These are phyloP conservation scores for Acronicta aceris DNA, from an alignment of 2,888 invertebrate genomes.

Conservation along the genomic window DNA sequence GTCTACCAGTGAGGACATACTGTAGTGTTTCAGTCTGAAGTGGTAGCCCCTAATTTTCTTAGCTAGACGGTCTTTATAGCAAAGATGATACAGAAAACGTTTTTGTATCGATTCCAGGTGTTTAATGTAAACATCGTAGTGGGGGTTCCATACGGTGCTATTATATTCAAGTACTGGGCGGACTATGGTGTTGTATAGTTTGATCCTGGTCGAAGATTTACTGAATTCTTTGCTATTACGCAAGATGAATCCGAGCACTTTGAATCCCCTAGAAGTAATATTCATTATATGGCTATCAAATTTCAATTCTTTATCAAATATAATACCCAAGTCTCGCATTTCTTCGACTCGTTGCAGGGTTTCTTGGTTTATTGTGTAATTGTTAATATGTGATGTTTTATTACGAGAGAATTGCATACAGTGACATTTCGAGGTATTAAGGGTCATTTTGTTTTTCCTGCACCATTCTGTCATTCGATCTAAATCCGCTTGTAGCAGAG, in stretches of 20 bases:
- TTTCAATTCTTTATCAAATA: background rate
- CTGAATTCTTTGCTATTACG: background rate
- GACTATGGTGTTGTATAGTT: background rate
- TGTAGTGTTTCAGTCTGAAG: background rate
- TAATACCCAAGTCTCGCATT: background rate
- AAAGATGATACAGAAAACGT: background rate
- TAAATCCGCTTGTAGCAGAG: background rate
- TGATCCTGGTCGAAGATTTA: background rate
- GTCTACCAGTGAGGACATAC: no score
- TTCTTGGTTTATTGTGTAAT: background rate
- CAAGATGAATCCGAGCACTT: background rate
- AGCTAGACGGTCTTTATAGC: background rate
- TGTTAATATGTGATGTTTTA: background rate
- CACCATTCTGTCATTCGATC: background rate
- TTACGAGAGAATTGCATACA: slow-evolving; percentile 1
- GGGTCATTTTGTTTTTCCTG: background rate
- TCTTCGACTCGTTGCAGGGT: background rate
- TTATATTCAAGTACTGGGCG: background rate
- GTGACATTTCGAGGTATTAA: background rate
- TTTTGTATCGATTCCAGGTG: background rate
- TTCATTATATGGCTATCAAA: background rate
- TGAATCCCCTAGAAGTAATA: background rate
- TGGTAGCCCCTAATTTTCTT: background rate
- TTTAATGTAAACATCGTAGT: background rate
- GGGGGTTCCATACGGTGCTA: background rate